Evolutionary conservation across 2,888 invertebrate genomes (phyloP).

Genomic region (Tetragonula carbonaria): DNA sequence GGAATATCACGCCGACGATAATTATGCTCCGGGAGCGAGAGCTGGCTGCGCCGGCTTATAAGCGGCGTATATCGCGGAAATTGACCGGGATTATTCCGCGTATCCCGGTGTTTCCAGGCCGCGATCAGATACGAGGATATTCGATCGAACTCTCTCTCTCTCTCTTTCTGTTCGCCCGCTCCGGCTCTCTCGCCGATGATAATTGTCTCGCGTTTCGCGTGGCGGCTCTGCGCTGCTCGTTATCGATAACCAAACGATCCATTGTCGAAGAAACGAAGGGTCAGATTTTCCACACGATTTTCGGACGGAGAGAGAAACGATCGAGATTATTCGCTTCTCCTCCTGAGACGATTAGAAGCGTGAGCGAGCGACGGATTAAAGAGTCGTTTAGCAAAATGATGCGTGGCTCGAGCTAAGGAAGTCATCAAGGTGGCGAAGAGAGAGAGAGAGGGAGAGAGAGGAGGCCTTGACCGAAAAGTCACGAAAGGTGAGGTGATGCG

Average conservation of each 20-base stretch:
- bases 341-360: background rate
- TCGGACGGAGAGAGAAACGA: background rate
- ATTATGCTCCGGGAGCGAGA: conserved; percentile 58
- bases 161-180: too few relatives aligned
- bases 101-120: conserved; percentile 28
- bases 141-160: background rate
- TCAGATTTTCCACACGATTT: background rate
- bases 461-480: background rate
- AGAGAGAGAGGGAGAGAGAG: background rate
- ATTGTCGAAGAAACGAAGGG: background rate
- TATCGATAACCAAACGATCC: conserved; percentile 10
- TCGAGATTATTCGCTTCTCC: background rate
- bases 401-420: background rate
- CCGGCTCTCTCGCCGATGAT: conserved; percentile 18
- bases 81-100: conserved; percentile 45
- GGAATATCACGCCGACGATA: conserved; percentile 48
- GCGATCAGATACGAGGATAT: conserved; percentile 23
- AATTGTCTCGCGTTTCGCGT: conserved; percentile 40
- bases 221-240: conserved; percentile 9
- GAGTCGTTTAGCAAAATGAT: conserved; percentile 32
- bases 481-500: conserved; percentile 59
- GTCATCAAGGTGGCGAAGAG: conserved; percentile 1
- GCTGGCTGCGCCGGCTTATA: conserved; percentile 30
- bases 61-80: conserved; percentile 35
- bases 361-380: conserved; percentile 31